Evolutionary conservation across 2,888 invertebrate genomes (phyloP).

Genomic region (Trissolcus brochymenae): DNA sequence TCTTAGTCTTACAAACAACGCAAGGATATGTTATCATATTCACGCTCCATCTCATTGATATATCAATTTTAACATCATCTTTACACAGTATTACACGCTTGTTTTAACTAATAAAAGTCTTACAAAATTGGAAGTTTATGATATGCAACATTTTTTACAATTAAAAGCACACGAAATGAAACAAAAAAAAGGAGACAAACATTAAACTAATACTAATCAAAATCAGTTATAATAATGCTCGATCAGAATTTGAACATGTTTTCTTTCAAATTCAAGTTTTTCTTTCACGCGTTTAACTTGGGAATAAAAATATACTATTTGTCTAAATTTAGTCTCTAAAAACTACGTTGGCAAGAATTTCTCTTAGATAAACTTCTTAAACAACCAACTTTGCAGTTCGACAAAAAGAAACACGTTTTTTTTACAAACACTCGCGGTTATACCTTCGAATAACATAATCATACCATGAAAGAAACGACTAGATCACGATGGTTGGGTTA

Average conservation of each 20-base stretch:
- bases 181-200: background rate
- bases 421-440: conserved; percentile 19
- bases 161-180: background rate
- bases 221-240: too few species aligned
- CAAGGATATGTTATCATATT: conserved; percentile 45
- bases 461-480: conserved; percentile 60
- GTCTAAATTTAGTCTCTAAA: too few species aligned
- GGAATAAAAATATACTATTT: too few species aligned
- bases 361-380: conserved; percentile 5
- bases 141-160: conserved; percentile 12
- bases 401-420: background rate
- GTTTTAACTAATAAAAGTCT: conserved; percentile 6
- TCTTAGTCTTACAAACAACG: conserved; percentile 36
- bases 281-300: background rate
- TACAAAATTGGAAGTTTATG: conserved; percentile 37
- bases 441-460: too few species aligned
- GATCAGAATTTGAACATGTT: too few species aligned
- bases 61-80: conserved; percentile 21
- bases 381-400: conserved; percentile 23
- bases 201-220: background rate
- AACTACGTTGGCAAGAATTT: too few species aligned
- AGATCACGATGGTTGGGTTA: conserved; percentile 72
- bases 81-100: conserved; percentile 13
- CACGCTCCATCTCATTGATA: conserved; percentile 35
- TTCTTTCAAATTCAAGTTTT: background rate